These are phyloP conservation scores for Clarias macrocephalus DNA, from an alignment of 2,113 vertebrate species.

Conservation along the genomic window DNA sequence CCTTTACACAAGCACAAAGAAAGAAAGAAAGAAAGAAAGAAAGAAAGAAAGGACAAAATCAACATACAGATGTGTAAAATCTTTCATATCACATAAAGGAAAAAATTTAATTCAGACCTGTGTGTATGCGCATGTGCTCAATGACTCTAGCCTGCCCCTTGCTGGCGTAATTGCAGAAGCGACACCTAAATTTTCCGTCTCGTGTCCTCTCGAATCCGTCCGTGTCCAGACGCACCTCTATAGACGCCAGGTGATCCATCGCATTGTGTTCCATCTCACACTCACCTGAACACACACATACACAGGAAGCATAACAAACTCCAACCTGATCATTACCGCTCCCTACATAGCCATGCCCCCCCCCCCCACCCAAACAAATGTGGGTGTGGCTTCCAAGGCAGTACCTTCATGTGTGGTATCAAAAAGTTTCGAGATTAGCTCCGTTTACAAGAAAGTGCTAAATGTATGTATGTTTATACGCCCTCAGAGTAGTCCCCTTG, in stretches of 20 bases:
- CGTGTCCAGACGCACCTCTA: slow-evolving; percentile 93
- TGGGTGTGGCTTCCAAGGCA: not conserved
- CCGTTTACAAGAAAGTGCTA: too few species aligned
- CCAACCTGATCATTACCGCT: not conserved
- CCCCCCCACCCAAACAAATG: too few species aligned
- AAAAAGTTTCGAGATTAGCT: too few species aligned
- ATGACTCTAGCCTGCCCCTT: slow-evolving; percentile 94
- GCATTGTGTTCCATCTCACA: slow-evolving; percentile 80
- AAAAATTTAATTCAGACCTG: slow-evolving; percentile 72
- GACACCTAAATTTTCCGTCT: slow-evolving; percentile 95
- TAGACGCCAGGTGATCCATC: slow-evolving; percentile 86
- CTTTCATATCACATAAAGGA: not conserved
- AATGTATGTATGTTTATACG: too few species aligned
- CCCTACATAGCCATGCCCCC: not conserved
- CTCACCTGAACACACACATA: slow-evolving; percentile 6
- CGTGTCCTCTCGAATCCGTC: slow-evolving; percentile 96
- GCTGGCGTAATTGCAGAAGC: slow-evolving; percentile 97
- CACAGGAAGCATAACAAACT: not conserved
- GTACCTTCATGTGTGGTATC: too few species aligned
- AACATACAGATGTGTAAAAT: not conserved
- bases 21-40: not conserved
- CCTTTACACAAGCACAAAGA: slow-evolving; percentile 67
- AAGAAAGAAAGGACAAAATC: not conserved
- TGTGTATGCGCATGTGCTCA: slow-evolving; percentile 96
- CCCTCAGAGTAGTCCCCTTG: too few species aligned